Evolutionary conservation across 2,113 vertebrate genomes (phyloP), one percentile per base, ranked within the genome.

Genomic region (Psittacara wagleri): DNA sequence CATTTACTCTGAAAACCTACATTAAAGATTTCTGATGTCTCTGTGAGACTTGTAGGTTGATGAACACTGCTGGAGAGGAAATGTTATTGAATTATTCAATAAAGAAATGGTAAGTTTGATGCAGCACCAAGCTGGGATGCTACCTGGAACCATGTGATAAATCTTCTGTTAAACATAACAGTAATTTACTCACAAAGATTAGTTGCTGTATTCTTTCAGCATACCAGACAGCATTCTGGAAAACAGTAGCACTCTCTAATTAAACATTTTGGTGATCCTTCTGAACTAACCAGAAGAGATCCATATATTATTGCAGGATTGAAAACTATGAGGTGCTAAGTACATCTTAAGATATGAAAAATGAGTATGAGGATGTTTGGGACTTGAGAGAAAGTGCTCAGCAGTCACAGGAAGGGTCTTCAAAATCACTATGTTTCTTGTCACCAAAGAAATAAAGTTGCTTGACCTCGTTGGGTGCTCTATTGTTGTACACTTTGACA

Each of bases 21-120:
- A 48, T 95, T 72, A 75, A 94, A 96, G 68, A 17, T 87, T 76
- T 96, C 66, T 93, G 96, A 96, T 95, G 96, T 97, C 91, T 96
- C 88, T 70, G 46, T 86, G 92, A 78, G 92, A 41, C 79, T 54
- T 90, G 55, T 33, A 88, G 90, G 67, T 83, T 87, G 78, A 28
- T 44, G 92, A 85, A 67, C 49, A 16, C 87, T 83, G 74, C 52
- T 86, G 88, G 67, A 67, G 69, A 91, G 61, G 82, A 82, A 80
- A 88, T 73, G 17, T 52, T 49, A 59, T n/a, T 41, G 55, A 74
- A 73, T 75, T 73, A 62, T 89, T 75, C 86, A 20, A 35, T 59
- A 84, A 48, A 55, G 72, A 57, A 76, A 62, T 28, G 46, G 35
- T 59, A 13, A 48, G 39, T 82, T 91, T 92, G 93, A 84, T 82